phyloP scores from a whole-genome alignment of 2,113 vertebrate species.

The Bufo gargarizans region DNA sequence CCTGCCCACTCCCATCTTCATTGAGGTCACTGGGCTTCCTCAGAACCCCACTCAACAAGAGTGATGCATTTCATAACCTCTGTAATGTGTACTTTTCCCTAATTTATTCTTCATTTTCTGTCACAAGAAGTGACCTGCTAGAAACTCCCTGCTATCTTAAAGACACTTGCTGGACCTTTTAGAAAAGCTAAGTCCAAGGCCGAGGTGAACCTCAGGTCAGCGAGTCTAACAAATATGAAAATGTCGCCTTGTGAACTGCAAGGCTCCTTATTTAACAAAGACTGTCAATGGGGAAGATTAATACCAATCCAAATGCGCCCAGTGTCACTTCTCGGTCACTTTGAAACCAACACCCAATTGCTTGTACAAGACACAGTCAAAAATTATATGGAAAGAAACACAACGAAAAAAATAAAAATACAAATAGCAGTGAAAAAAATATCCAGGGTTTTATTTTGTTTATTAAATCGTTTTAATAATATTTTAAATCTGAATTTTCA shows the following conservation, averaged over 20 bases:
- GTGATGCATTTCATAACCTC: constrained; percentile 77
- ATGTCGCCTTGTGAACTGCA: constrained; percentile 95
- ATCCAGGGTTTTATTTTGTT: constrained; percentile 59
- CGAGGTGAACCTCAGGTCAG: constrained; percentile 99
- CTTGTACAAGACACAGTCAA: constrained; percentile 74
- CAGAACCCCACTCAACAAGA: constrained; percentile 69
- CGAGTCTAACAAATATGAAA: constrained; percentile 99
- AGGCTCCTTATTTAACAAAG: constrained; percentile 99
- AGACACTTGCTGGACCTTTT: constrained; percentile 82
- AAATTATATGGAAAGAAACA: constrained; percentile 68
- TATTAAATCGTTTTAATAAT: background rate
- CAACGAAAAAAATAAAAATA: background rate
- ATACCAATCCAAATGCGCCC: constrained; percentile 98
- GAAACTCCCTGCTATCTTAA: constrained; percentile 79
- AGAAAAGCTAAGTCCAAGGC: constrained; percentile 95
- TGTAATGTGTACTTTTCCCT: constrained; percentile 78
- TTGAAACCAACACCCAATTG: constrained; percentile 84
- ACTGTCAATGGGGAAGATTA: constrained; percentile 99
- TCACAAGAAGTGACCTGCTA: constrained; percentile 81
- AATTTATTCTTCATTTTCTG: constrained; percentile 71
- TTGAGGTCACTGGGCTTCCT: constrained; percentile 61
- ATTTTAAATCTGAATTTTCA: background rate
- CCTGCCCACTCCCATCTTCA: background rate
- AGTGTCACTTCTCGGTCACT: constrained; percentile 98
- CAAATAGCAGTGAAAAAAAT: background rate